Percentiles rank a stretch among this genome's conserved stretches.
Evolutionary conservation across 2,113 vertebrate genomes (phyloP).

Genomic region (Ophiodon elongatus): DNA sequence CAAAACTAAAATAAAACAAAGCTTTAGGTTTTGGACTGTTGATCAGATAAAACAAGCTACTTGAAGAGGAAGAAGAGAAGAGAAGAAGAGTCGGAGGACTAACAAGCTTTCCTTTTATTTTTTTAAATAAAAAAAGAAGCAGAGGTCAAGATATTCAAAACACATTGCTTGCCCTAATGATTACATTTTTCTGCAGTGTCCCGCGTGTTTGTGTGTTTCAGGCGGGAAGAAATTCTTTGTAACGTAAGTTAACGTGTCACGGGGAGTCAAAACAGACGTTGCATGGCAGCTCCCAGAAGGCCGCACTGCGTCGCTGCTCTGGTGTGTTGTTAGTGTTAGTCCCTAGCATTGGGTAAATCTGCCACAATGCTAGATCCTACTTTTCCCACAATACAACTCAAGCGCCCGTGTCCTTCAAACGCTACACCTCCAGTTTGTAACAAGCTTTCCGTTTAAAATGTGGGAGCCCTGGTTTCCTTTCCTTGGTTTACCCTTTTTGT

Average conservation of each 20-base stretch:
- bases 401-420: neutral
- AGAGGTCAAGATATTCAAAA: neutral
- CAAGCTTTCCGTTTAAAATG: neutral
- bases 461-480: neutral
- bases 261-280: neutral
- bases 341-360: neutral
- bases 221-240: neutral
- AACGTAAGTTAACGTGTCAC: neutral
- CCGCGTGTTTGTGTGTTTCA: neutral
- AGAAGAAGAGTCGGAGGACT: neutral
- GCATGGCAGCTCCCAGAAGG: neutral
- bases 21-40: neutral
- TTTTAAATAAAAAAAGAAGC: neutral
- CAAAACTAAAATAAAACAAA: too few species aligned
- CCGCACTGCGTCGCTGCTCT: too few species aligned
- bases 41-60: neutral
- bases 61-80: neutral
- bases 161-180: neutral
- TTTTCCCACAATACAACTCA: constrained; percentile 12
- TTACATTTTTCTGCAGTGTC: neutral
- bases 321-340: neutral
- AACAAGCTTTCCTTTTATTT: neutral
- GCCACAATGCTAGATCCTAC: neutral
- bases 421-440: neutral
- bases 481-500: neutral